phyloP scores from a whole-genome alignment of 2,797 vertebrate species.

The Sphenopsis melanotis region DNA sequence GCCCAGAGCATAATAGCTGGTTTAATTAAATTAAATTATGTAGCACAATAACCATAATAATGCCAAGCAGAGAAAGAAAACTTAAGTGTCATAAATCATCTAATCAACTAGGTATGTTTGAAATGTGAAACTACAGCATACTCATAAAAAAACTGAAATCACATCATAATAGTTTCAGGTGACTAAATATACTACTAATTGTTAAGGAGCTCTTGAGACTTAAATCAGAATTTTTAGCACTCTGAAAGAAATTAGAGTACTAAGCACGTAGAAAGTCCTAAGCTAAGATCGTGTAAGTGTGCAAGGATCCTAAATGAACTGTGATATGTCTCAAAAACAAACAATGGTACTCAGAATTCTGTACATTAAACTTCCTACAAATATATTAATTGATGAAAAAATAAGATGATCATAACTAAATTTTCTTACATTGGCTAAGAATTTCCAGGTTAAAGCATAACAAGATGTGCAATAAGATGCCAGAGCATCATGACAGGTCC shows the following conservation, averaged over 20 bases:
- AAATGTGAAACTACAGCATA: background rate
- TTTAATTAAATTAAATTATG: background rate
- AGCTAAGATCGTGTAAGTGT: background rate
- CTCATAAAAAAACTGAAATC: background rate
- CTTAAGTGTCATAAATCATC: background rate
- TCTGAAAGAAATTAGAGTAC: background rate
- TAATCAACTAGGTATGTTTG: background rate
- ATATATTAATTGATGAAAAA: background rate
- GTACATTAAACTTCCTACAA: background rate
- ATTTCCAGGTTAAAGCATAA: background rate
- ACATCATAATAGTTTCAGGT: background rate
- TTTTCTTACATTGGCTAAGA: background rate
- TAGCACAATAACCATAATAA: background rate
- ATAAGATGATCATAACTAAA: background rate
- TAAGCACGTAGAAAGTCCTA: background rate
- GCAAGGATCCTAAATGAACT: background rate
- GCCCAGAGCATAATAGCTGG: background rate
- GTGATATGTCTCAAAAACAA: background rate
- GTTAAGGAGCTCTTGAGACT: background rate
- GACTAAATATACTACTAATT: background rate
- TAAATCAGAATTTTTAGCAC: background rate
- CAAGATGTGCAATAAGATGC: background rate
- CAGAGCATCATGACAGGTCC: rapidly evolving
- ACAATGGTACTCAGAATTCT: background rate
- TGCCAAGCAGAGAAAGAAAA: background rate